These are phyloP conservation scores for Onchidella celtica DNA, from an alignment of 2,888 invertebrate species.

Conservation along the genomic window DNA sequence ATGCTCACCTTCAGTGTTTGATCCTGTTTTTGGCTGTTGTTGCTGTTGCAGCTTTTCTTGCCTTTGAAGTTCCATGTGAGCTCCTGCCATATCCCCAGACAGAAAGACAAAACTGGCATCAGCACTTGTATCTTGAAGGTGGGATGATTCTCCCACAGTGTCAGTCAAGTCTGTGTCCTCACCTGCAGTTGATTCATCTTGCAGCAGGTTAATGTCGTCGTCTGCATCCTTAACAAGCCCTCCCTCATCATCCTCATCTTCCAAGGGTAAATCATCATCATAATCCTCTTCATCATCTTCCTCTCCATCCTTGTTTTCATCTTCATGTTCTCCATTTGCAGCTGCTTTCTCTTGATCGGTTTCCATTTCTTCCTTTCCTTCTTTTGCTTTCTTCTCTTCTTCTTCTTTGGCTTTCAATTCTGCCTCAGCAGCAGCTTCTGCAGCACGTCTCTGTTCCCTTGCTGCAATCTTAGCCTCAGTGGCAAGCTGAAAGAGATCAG, in stretches of 20 bases:
- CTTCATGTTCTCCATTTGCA: background rate
- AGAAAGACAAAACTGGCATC: constrained; percentile 39
- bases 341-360: background rate
- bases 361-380: background rate
- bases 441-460: constrained; percentile 16
- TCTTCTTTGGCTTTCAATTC: constrained; percentile 18
- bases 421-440: constrained; percentile 25
- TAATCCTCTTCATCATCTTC: constrained; percentile 39
- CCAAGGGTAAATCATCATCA: constrained; percentile 27
- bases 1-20: background rate
- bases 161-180: background rate
- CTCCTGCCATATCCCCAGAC: constrained; percentile 40
- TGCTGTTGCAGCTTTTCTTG: background rate
- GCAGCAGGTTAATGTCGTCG: background rate
- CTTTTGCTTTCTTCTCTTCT: background rate
- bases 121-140: constrained; percentile 31
- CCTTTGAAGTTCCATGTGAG: constrained; percentile 15
- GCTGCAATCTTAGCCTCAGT: constrained; percentile 35
- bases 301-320: background rate
- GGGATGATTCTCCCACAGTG: constrained; percentile 8
- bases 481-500: constrained; percentile 12
- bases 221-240: constrained; percentile 13
- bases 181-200: constrained; percentile 2
- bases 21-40: background rate
- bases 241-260: constrained; percentile 33